Evolutionary conservation across 2,888 invertebrate genomes (phyloP).

Genomic region (Lasius fuliginosus): DNA sequence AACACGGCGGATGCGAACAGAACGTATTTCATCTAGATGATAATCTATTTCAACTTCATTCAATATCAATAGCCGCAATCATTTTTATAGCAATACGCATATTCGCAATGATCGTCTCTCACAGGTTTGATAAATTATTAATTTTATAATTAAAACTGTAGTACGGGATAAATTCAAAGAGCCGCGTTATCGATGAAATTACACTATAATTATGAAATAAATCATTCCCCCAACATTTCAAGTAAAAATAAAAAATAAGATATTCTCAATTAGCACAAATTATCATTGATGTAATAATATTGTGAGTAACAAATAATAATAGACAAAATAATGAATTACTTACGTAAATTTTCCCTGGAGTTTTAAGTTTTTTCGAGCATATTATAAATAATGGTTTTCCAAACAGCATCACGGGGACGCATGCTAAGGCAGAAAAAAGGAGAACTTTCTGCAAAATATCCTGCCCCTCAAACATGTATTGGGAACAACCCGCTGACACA

Average conservation of each 20-base stretch:
- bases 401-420: slow-evolving; percentile 93
- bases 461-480: slow-evolving; percentile 89
- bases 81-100: neutral
- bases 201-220: neutral
- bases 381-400: slow-evolving; percentile 90
- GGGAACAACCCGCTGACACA: slow-evolving; percentile 86
- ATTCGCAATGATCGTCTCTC: neutral
- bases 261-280: neutral
- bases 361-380: slow-evolving; percentile 72
- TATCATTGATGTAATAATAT: neutral
- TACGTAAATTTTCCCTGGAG: slow-evolving; percentile 84
- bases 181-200: neutral
- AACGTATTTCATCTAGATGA: neutral
- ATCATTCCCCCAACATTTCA: neutral
- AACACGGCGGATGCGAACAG: neutral
- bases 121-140: neutral
- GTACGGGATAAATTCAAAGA: neutral
- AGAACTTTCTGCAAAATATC: slow-evolving; percentile 89
- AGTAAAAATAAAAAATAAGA: neutral
- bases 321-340: slow-evolving; percentile 64
- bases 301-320: neutral
- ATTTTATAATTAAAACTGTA: neutral
- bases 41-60: neutral
- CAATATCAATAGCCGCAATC: neutral
- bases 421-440: slow-evolving; percentile 89